Conservation (phyloP, 2,797 vertebrate species). For the Sphenodon punctatus region DNA sequence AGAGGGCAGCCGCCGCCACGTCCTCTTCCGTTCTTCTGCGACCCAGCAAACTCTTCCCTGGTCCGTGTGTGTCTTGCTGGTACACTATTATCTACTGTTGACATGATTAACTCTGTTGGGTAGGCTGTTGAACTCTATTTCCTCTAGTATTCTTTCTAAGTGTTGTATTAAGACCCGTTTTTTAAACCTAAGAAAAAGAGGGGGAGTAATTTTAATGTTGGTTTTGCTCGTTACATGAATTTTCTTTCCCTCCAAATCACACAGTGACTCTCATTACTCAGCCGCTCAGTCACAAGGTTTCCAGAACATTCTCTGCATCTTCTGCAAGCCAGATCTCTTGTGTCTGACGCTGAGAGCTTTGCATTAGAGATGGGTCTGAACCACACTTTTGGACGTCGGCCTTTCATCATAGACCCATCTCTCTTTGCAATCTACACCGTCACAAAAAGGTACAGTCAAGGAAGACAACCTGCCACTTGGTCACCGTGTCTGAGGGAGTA, state of each 20-base stretch:
- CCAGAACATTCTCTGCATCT: neutral
- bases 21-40: slow-evolving; percentile 67
- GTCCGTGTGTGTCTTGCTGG: slow-evolving; percentile 44
- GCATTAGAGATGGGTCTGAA: neutral
- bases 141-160: slow-evolving; percentile 88
- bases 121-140: slow-evolving; percentile 81
- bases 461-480: neutral
- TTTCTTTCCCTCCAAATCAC: neutral
- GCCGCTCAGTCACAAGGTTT: rapidly evolving
- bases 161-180: slow-evolving; percentile 97
- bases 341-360: neutral
- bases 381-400: rapidly evolving
- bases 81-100: slow-evolving; percentile 83
- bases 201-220: neutral
- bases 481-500: rapidly evolving
- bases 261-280: neutral
- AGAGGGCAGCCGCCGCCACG: slow-evolving; percentile 52
- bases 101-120: slow-evolving; percentile 83
- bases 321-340: neutral
- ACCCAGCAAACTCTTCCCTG: slow-evolving; percentile 70
- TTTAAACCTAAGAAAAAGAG: slow-evolving; percentile 88
- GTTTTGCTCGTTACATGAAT: neutral
- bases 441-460: neutral
- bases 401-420: neutral
- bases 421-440: neutral